Evolutionary conservation across 2,113 vertebrate genomes (phyloP), one percentile per base, ranked within the genome.

Genomic region (Platysternon megacephalum): DNA sequence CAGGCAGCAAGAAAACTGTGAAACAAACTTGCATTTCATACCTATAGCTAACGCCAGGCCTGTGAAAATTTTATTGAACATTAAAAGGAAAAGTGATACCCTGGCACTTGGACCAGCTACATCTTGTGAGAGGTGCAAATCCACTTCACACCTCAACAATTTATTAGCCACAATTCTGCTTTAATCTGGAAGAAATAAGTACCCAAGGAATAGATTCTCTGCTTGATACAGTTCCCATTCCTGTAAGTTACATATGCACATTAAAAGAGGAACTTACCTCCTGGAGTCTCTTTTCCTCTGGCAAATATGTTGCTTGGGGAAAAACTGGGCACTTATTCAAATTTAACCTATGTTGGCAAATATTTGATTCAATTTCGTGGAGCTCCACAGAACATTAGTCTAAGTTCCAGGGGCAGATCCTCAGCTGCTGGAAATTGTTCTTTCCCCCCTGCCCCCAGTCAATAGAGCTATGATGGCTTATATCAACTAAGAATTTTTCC

Each of bases 121-220:
- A 93, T 94, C 91, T 95, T 6, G 1, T 74, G 92, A 95, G 92
- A 93, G 87, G 95, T 93, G 93, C 88, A 96, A 97, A 97, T 96
- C 96, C 88, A 74, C 24, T 0, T 96, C 92, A 95, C 1, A 5
- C 76, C 78, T 94, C 55, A 0, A 85, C 79, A 83, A 68, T 72
- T 72, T 94, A 92, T 82, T 89, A 95, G 86, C 48, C 93, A n/a
- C 44, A 91, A 81, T 58, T 85, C 56, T 91, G 68, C 79, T 79
- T 78, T 95, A 94, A 93, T 84, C 91, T 91, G 65, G 87, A 92
- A 95, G 78, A 56, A 96, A 91, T 85, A 78, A 78, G 46, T 42
- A 78, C 42, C 44, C 22, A 46, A 78, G 44, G 26, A 78, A 72
- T n/a, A 72, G 65, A 11, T 72, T 72, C 65, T 72, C 19, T 9